Conservation (phyloP, 2,113 vertebrate species). For the Hemiscyllium ocellatum region DNA sequence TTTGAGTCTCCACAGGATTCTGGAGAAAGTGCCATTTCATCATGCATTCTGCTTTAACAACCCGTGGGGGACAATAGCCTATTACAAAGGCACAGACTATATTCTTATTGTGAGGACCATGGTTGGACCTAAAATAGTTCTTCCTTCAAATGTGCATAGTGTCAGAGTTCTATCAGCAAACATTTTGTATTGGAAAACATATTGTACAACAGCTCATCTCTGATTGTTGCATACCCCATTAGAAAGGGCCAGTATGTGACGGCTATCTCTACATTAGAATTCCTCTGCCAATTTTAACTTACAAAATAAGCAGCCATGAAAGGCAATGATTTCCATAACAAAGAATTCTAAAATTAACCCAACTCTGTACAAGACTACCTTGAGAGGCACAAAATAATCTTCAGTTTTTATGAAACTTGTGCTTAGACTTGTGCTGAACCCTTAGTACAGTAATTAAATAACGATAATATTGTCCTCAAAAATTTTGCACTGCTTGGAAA, state of each 20-base stretch:
- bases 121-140: neutral
- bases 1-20: neutral
- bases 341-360: neutral
- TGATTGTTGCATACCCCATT: neutral
- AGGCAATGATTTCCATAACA: neutral
- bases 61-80: neutral
- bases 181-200: neutral
- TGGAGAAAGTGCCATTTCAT: neutral
- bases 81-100: neutral
- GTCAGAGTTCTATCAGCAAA: neutral
- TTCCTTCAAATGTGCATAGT: neutral
- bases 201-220: neutral
- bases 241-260: too few species aligned
- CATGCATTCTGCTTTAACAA: neutral
- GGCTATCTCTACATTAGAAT: neutral
- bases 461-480: neutral
- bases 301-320: neutral
- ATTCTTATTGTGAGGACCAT: neutral
- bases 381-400: neutral
- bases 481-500: neutral
- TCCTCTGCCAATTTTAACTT: neutral
- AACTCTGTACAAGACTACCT: neutral
- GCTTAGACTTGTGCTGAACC: neutral
- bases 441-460: constrained; percentile 11
- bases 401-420: neutral